Percentiles rank a stretch among this genome's conserved stretches.
phyloP scores from a whole-genome alignment of 1,140 invertebrate genomes.

The Cydia pomonella region DNA sequence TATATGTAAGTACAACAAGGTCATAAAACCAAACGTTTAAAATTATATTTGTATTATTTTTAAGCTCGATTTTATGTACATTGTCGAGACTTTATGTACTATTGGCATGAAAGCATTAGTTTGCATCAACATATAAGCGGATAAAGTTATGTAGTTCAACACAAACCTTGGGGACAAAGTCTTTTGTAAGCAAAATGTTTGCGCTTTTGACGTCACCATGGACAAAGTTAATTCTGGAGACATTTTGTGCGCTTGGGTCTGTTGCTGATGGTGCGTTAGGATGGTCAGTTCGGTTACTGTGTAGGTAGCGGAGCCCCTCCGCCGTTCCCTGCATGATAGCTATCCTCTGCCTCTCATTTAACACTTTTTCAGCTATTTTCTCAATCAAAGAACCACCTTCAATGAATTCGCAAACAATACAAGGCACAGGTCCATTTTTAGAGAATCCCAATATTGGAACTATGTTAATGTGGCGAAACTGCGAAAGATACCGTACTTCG shows the following conservation, averaged over 20 bases:
- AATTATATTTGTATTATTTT: too few species aligned
- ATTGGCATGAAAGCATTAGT: too few species aligned
- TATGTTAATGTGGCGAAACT: conserved; percentile 85
- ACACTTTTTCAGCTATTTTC: conserved; percentile 75
- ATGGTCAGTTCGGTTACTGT: conserved; percentile 68
- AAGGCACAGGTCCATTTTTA: conserved; percentile 82
- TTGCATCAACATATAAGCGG: not conserved
- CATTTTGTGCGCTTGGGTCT: conserved; percentile 43
- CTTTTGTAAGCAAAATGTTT: conserved; percentile 86
- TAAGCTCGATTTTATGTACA: too few species aligned
- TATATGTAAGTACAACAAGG: too few species aligned
- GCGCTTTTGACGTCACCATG: conserved; percentile 90
- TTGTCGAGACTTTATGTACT: too few species aligned
- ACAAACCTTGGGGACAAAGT: conserved; percentile 84
- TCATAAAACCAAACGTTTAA: conserved; percentile 14
- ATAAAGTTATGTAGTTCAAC: conserved; percentile 14
- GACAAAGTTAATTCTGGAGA: conserved; percentile 74
- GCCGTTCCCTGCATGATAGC: conserved; percentile 83
- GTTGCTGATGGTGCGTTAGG: conserved; percentile 35
- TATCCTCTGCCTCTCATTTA: conserved; percentile 80
- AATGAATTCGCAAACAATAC: conserved; percentile 87
- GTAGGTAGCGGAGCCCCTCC: conserved; percentile 84
- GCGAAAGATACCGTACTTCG: conserved; percentile 82
- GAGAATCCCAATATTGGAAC: conserved; percentile 85
- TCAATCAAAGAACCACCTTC: conserved; percentile 85